Percentiles rank a stretch among this genome's conserved stretches.
Evolutionary conservation across 1,140 invertebrate species (phyloP).

Genomic region (Drosophila equinoxialis): DNA sequence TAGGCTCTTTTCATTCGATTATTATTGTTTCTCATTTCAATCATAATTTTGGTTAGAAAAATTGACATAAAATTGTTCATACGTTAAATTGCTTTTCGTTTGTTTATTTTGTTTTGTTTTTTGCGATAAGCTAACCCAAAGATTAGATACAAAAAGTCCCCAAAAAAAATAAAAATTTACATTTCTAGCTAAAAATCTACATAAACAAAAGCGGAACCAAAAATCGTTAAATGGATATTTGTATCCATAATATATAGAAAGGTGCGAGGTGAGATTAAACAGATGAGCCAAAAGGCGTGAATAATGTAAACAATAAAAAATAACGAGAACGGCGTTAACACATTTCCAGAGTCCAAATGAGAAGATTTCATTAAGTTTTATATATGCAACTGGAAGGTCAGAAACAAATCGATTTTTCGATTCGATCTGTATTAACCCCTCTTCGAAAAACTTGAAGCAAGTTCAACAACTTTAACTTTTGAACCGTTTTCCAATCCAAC

Average conservation of each 20-base stretch:
- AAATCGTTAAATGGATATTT: conserved; percentile 14
- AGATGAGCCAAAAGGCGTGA: conserved; percentile 30
- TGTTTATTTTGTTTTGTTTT: neutral
- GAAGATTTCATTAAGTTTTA: neutral
- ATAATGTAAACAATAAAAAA: conserved; percentile 52
- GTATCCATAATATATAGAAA: conserved; percentile 39
- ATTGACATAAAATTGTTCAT: neutral
- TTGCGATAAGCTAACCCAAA: conserved; percentile 26
- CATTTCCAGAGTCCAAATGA: neutral
- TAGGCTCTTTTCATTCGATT: too few species aligned
- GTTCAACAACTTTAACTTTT: too few species aligned
- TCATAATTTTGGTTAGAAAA: neutral
- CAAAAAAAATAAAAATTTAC: conserved; percentile 31
- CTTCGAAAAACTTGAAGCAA: too few species aligned
- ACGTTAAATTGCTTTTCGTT: neutral
- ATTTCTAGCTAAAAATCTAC: conserved; percentile 54
- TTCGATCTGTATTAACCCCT: too few species aligned
- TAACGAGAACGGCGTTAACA: conserved; percentile 43
- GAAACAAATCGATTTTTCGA: too few species aligned
- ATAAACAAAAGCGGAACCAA: conserved; percentile 59
- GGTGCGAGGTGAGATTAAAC: conserved; percentile 61
- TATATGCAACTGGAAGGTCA: too few species aligned
- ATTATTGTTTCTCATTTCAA: too few species aligned
- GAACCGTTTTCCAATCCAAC: too few species aligned
- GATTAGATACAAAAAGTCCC: conserved; percentile 6